Evolutionary conservation across 2,797 vertebrate species (phyloP), one percentile per base, ranked within the genome.

Genomic region (Cossypha polioptera): DNA sequence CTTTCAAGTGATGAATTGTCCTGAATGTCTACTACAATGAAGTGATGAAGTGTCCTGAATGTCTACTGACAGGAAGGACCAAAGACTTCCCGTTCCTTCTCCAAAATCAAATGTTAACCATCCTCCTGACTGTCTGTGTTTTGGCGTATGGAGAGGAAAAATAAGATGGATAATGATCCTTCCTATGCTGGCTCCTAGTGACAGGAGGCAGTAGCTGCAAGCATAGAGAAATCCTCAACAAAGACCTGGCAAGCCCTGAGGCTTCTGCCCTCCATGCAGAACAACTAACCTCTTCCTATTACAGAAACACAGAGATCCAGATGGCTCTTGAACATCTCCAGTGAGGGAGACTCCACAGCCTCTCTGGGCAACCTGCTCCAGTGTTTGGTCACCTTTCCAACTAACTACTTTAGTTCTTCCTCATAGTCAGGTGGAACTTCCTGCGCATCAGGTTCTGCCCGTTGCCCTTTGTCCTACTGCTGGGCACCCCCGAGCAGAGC

Each of bases 401-500:
- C n/a, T n/a, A n/a, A n/a, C n/a, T n/a, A n/a, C n/a, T n/a, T n/a
- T n/a, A 33, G 18, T 2, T 59, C 54, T 54, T 88, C 17, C 17
- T 47, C 40, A 47, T 22, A 47, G 19, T 59, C 35, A 74, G 18
- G 22, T 14, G 4, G 35, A 68, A 55, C 15, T 48, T 48, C 22
- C 22, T 9, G 26, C 7, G 9, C 22, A 68, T 26, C 10, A 31
- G 17, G 7, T 88, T 42, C 54, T 42, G 28, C 26, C 17, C 1
- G 1, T 4, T 54, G 47, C 13, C 61, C 17, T 33, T 26, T 35
- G 5, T 35, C 20, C 31, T 33, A n/a, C 3, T 68, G 69, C 54
- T 54, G 0, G 0, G 10, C 17, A 3, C 2, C 33, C 33, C 17
- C 0, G 0, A 48, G 17, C n/a, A 6, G 3, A 35, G 15, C 9